Evolutionary conservation across 1,140 invertebrate species (phyloP), one percentile per base, ranked within the genome.

Genomic region (Zaprionus taronus): DNA sequence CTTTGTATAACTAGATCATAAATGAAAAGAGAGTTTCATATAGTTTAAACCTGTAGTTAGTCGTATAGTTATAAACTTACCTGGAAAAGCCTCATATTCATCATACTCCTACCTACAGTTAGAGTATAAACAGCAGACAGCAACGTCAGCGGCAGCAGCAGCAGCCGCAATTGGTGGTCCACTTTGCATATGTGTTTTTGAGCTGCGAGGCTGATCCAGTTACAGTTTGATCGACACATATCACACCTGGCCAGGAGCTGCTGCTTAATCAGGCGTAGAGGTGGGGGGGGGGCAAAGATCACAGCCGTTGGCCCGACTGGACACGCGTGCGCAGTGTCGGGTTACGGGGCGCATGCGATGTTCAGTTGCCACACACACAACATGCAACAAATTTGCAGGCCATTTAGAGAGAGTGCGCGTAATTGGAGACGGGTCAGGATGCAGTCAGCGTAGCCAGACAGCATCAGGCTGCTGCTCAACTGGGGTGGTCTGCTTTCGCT

Each of bases 221-320:
- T 86, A 87, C 72, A 56, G 38, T 71, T 61, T 69, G 60, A 75
- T 79, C 77, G 77, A 79, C 77, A 78, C 65, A 75, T 65, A 85
- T 85, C 86, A 90, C 85, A 90, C 85, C 85, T 90, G 53, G 53
- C 53, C 14, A n/a, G 11, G 38, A 78, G 64, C 65, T 53, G 73
- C 70, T 67, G 80, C 51, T 78, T 28, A 72, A 55, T 66, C 41
- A 24, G 61, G 55, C 72, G 36, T 38, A 83, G 9, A 62, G 44
- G 31, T 31, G 20, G 69, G 49, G 31, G 41, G 12, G 36, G 15
- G 38, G 12, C 34, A 83, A 89, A 89, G 86, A 89, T 89, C 85
- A 89, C 81, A 90, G 85, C 79, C 65, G 69, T 72, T 77, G 75
- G 78, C 61, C 77, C 79, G 77, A 73, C 81, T 75, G 82, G 81